Conservation (phyloP, 2,888 invertebrate species). For the Smittia aterrima region DNA sequence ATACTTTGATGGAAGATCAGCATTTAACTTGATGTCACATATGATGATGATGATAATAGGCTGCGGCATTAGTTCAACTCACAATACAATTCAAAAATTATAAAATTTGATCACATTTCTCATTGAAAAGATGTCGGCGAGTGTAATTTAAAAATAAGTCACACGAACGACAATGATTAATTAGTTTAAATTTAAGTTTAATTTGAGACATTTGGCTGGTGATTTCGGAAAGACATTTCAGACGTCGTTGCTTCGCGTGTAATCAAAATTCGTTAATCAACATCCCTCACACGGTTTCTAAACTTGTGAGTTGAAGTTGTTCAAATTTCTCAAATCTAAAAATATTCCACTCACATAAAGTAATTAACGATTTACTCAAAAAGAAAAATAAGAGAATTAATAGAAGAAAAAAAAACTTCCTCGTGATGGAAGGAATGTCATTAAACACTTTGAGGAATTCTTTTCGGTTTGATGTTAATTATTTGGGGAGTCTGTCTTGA, state of each 20-base stretch:
- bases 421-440: neutral
- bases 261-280: conserved; percentile 23
- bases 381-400: conserved; percentile 4
- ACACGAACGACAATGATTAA: conserved; percentile 12
- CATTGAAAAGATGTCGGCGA: conserved; percentile 1
- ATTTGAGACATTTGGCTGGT: neutral
- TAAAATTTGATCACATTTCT: conserved; percentile 20
- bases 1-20: neutral
- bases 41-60: neutral
- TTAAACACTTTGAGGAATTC: conserved; percentile 7
- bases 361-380: conserved; percentile 5
- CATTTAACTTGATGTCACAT: neutral
- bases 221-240: neutral
- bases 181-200: conserved; percentile 13
- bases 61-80: neutral
- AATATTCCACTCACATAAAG: neutral
- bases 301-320: neutral
- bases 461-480: conserved; percentile 3
- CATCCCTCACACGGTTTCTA: neutral
- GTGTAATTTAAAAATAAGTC: conserved; percentile 9
- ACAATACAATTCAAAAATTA: neutral
- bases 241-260: neutral
- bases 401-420: neutral
- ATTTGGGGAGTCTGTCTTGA: neutral
- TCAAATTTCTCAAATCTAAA: conserved; percentile 4